phyloP scores from a whole-genome alignment of 2,113 vertebrate species.

The Urocolius indicus region DNA sequence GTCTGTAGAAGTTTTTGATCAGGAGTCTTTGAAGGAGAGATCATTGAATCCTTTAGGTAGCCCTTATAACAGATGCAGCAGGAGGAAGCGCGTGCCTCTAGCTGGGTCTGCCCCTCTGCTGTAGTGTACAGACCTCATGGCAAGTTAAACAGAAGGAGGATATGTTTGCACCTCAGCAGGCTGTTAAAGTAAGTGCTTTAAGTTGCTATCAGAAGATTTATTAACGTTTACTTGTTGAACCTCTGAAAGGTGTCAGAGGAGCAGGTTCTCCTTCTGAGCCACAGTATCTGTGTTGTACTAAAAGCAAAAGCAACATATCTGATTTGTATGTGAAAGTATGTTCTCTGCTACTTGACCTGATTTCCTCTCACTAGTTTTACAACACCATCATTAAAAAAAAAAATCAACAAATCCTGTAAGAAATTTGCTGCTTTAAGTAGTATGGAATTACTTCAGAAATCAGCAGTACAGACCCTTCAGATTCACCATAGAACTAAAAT shows the following conservation, averaged over 20 bases:
- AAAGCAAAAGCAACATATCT: not conserved
- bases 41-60: not conserved
- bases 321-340: not conserved
- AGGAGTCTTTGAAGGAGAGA: not conserved
- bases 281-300: not conserved
- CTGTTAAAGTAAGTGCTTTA: not conserved
- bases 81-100: not conserved
- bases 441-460: constrained; percentile 29
- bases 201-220: not conserved
- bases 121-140: not conserved
- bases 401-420: not conserved
- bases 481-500: constrained; percentile 6
- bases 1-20: not conserved
- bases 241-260: not conserved
- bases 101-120: not conserved
- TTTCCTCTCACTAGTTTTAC: constrained; percentile 39
- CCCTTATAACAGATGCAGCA: not conserved
- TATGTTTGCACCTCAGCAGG: not conserved
- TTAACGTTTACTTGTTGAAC: not conserved
- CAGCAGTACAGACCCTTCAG: not conserved
- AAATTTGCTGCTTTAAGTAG: constrained; percentile 46
- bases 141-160: not conserved
- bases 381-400: not conserved
- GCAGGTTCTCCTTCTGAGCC: not conserved
- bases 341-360: not conserved